Base-by-base conservation (phyloP, 1,140 invertebrate species). In the Saccostrea glomerata region DNA sequence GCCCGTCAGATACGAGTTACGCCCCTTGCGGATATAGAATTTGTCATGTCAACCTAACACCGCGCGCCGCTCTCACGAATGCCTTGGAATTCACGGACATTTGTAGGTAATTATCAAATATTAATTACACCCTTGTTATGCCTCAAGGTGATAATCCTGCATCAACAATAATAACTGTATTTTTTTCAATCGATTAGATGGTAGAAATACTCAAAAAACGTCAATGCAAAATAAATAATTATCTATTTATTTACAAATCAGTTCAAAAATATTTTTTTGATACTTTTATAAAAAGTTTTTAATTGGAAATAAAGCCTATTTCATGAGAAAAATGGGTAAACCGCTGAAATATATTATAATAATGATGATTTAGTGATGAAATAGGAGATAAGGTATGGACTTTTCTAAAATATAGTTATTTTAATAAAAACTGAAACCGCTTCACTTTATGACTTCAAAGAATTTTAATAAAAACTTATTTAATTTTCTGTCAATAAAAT, bases 101-200 rank as follows among this genome's bases (percentile, higher is more conserved):
- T 30, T 77, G 70, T 77, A 12, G 25, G 11, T 77, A 77, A 77
- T 77, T 77, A 77, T 77, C 25, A 36, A 30, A 77, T 77, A 77
- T 77, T 77, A 77, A 77, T 77, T 25, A 36, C 70, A 30, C 0
- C 12, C 23, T 77, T 77, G 70, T 77, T 77, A 15, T 36, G 25
- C 9, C 70, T 30, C 12, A 11, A 15, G 70, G 70, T 30, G 25
- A 77, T 36, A 77, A 77, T 77, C 30, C 30, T 30, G 25, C 25
- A 36, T 36, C 30, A 30, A 13, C 66, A 25, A 25, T 30, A 73
- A 73, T 23, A 25, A 25, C 23, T 73, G 25, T 12, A 6, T 12
- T 70, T 20, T 36, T 25, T 25, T n/a, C n/a, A 11, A 73, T 12
- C 12, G n/a, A 73, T 25, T 23, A 36, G 30, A 36, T 36, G 2